Evolutionary conservation across 1,140 invertebrate species (phyloP), one percentile per base, ranked within the genome.

Genomic region (Hirudo medicinalis): DNA sequence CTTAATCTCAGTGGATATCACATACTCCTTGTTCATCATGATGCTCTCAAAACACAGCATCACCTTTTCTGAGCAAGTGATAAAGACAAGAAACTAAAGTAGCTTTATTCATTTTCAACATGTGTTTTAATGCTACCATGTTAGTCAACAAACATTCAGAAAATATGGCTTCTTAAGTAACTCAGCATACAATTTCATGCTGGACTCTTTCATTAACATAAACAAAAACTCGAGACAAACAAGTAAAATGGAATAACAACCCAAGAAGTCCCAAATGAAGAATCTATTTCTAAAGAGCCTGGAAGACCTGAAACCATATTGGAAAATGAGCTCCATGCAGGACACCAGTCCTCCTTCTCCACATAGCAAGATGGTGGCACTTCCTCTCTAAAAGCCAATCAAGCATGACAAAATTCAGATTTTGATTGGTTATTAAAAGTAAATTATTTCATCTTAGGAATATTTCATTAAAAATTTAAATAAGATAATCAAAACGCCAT

Each of bases 261-360:
- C 88, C 78, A 99, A 88, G 83, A 92, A 98, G 82, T 98, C 95
- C 96, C 96, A 99, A 53, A 97, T 88, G 78, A 94, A 97, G 70
- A 96, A 87, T 83, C 97, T 95, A 75, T 90, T 88, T 27, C 91
- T 89, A 82, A 98, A 97, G 74, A 98, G 86, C 66, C 94, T 85
- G 32, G 89, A 87, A 27, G 92, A 94, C 43, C 80, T 78, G 75
- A 83, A 82, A 9, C 94, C 94, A 78, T 89, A 90, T 19, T 93
- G 85, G 82, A 99, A 97, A 15, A 93, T 91, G 81, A 93, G 89
- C 81, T 97, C 94, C 67, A 99, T 82, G 76, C 91, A 92, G 76
- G 89, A 88, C 2, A 98, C 93, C 0, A 99, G 83, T 0, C 95
- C 95, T 75, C 88, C 87, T 79, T 98, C 94, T 0, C 94, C 94